Evolutionary conservation across 2,797 vertebrate species (phyloP).

Genomic region (Takifugu rubripes): DNA sequence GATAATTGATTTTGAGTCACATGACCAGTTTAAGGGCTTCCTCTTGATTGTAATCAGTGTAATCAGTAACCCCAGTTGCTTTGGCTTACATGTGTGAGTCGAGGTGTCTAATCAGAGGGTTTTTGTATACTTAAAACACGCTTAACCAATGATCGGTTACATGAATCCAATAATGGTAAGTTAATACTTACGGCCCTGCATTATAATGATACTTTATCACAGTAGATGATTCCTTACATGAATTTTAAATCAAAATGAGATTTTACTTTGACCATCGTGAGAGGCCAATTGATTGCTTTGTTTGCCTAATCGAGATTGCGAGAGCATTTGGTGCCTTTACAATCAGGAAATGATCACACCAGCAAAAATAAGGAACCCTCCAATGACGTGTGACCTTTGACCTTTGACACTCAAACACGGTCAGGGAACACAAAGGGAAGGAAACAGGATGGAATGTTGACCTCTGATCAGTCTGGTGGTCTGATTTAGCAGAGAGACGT

Average conservation of each 20-base stretch:
- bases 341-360: slow-evolving; percentile 37
- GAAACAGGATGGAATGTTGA: slow-evolving; percentile 1
- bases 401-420: slow-evolving; percentile 51
- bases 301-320: slow-evolving; percentile 14
- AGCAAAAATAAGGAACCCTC: no score
- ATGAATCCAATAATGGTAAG: slow-evolving; percentile 17
- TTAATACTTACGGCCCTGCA: no score
- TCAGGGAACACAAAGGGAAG: slow-evolving; percentile 8
- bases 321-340: slow-evolving; percentile 29
- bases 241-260: background rate
- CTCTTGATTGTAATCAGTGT: no score
- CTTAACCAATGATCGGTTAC: slow-evolving; percentile 9
- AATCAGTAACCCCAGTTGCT: slow-evolving; percentile 11
- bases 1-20: no score
- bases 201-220: no score
- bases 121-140: slow-evolving; percentile 13
- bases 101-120: slow-evolving; percentile 1
- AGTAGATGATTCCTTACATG: background rate
- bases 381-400: slow-evolving; percentile 31
- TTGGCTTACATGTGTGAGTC: slow-evolving; percentile 25
- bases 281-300: slow-evolving; percentile 16
- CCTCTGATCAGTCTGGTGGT: background rate
- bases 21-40: no score
- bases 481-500: slow-evolving; percentile 12
- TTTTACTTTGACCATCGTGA: background rate